These are phyloP conservation scores for Apogon hyalosoma DNA, from an alignment of 2,797 vertebrate species.

Conservation along the genomic window DNA sequence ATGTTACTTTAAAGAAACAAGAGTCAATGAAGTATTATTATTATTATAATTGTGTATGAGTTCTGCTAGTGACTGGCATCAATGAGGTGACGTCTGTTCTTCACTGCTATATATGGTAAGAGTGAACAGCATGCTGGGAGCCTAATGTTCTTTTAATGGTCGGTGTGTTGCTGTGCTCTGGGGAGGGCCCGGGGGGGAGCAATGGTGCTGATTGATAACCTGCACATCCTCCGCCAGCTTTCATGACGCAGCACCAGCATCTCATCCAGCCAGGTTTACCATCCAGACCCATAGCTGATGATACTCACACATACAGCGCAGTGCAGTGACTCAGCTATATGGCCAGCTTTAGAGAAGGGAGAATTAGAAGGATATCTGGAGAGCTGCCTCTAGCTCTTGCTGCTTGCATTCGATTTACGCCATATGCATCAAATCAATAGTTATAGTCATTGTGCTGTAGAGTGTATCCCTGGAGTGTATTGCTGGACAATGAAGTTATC, in stretches of 20 bases:
- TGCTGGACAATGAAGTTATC: conserved; percentile 55
- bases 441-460: conserved; percentile 49
- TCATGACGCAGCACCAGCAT: conserved; percentile 69
- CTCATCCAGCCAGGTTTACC: conserved; percentile 59
- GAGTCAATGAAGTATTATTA: not conserved
- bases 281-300: conserved; percentile 47
- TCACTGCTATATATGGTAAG: conserved; percentile 10
- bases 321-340: conserved; percentile 61
- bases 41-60: conserved; percentile 23
- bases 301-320: conserved; percentile 37
- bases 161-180: conserved; percentile 57
- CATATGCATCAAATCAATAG: conserved; percentile 57
- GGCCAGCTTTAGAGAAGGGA: conserved; percentile 12
- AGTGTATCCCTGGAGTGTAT: conserved; percentile 22
- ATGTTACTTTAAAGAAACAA: no score
- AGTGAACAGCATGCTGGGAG: conserved; percentile 70
- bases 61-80: not conserved
- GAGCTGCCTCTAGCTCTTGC: conserved; percentile 21
- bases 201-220: conserved; percentile 74
- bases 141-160: conserved; percentile 81
- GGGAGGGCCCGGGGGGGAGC: conserved; percentile 35
- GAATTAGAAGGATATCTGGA: conserved; percentile 35
- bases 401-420: conserved; percentile 51
- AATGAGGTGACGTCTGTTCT: conserved; percentile 20
- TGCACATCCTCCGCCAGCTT: conserved; percentile 49